Evolutionary conservation across 1,140 invertebrate species (phyloP).

Genomic region (Eurytemora carolleeae): DNA sequence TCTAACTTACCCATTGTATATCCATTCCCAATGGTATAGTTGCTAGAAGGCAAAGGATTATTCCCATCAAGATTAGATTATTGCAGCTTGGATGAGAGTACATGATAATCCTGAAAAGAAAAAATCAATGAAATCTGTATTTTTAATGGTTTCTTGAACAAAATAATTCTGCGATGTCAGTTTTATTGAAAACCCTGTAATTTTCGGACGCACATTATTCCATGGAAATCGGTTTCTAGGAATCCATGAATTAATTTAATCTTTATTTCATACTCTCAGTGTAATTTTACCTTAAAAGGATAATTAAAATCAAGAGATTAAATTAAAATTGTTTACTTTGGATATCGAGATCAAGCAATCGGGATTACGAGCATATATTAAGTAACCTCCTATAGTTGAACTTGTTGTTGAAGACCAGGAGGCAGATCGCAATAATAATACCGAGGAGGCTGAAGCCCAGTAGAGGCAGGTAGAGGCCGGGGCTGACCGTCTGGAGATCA

Average conservation of each 20-base stretch:
- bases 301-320: too few species aligned
- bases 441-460: slow-evolving; percentile 63
- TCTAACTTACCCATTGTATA: slow-evolving; percentile 51
- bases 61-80: slow-evolving; percentile 85
- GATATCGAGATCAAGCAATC: too few species aligned
- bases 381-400: slow-evolving; percentile 65
- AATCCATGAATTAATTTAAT: too few species aligned
- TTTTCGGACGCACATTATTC: too few species aligned
- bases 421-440: slow-evolving; percentile 52
- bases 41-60: slow-evolving; percentile 70
- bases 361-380: too few species aligned
- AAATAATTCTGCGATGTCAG: too few species aligned
- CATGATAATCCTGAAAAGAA: slow-evolving; percentile 60
- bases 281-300: too few species aligned
- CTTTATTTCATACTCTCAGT: too few species aligned
- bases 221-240: too few species aligned
- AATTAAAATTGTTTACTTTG: not conserved
- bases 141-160: too few species aligned
- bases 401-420: slow-evolving; percentile 75
- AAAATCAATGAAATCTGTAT: too few species aligned
- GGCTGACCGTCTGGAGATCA: slow-evolving; percentile 59
- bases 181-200: too few species aligned
- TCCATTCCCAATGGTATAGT: slow-evolving; percentile 65
- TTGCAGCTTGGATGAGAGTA: slow-evolving; percentile 93
- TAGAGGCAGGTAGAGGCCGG: slow-evolving; percentile 74